phyloP scores from a whole-genome alignment of 2,888 invertebrate genomes.

The Campoplex nolae region DNA sequence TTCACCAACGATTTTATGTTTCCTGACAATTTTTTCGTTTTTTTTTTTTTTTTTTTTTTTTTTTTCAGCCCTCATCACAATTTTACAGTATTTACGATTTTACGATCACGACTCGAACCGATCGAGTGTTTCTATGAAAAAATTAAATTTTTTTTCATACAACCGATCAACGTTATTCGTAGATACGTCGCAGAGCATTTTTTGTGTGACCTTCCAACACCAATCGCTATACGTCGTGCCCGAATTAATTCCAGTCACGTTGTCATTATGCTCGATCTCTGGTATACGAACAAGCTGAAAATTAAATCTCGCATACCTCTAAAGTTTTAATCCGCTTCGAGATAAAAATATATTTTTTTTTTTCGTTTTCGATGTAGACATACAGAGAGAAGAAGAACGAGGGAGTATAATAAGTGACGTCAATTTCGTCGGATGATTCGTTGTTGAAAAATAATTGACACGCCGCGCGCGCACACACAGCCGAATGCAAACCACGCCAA shows the following conservation, averaged over 20 bases:
- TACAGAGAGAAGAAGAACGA: too few relatives aligned
- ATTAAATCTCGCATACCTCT: not conserved
- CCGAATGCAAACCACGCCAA: not conserved
- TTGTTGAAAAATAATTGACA: not conserved
- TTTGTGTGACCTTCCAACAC: not conserved
- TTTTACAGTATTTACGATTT: too few relatives aligned
- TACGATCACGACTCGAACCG: not conserved
- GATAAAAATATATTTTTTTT: not conserved
- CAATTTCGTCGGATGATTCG: too few relatives aligned
- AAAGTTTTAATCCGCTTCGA: not conserved
- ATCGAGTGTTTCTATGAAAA: too few relatives aligned
- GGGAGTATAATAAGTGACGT: too few relatives aligned
- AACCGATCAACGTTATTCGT: not conserved
- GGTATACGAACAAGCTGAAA: not conserved
- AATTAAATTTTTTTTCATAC: not conserved
- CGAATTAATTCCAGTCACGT: not conserved
- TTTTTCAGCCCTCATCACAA: too few relatives aligned
- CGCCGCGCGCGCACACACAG: not conserved
- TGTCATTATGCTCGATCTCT: not conserved
- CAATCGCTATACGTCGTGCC: not conserved
- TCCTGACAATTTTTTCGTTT: not conserved
- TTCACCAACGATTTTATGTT: constrained; percentile 10
- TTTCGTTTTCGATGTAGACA: not conserved
- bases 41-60: too few relatives aligned
- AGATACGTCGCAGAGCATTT: not conserved